Percentiles rank a stretch among this genome's conserved stretches.
phyloP scores from a whole-genome alignment of 2,888 invertebrate genomes.

The Molorchus minor region DNA sequence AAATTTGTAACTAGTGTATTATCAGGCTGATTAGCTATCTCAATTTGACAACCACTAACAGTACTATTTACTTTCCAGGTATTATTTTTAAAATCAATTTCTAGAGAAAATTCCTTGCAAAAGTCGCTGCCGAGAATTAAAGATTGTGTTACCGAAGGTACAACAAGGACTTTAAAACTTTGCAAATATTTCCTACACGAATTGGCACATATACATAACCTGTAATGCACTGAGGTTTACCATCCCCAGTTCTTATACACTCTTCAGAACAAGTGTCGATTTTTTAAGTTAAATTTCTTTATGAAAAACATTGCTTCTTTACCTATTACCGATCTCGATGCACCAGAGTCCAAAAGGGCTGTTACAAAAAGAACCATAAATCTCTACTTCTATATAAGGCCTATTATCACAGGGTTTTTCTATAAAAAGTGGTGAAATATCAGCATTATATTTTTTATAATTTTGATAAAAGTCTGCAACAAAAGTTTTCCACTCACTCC shows the following conservation, averaged over 20 bases:
- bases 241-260: conserved; percentile 11
- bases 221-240: background rate
- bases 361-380: conserved; percentile 6
- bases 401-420: conserved; percentile 13
- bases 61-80: background rate
- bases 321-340: background rate
- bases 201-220: conserved; percentile 13
- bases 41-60: background rate
- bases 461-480: conserved; percentile 10
- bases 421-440: conserved; percentile 12
- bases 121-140: conserved; percentile 18
- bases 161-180: conserved; percentile 12
- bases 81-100: conserved; percentile 7
- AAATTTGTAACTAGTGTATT: background rate
- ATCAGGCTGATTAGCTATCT: background rate
- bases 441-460: background rate
- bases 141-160: conserved; percentile 1
- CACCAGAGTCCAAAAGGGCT: conserved; percentile 19
- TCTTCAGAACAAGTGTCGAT: conserved; percentile 4
- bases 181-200: background rate
- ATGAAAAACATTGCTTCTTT: background rate
- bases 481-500: background rate
- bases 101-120: conserved; percentile 7
- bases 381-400: conserved; percentile 10
- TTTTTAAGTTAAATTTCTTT: conserved; percentile 6